Base-by-base conservation (phyloP, 1,140 invertebrate genomes). In the Apis florea region DNA sequence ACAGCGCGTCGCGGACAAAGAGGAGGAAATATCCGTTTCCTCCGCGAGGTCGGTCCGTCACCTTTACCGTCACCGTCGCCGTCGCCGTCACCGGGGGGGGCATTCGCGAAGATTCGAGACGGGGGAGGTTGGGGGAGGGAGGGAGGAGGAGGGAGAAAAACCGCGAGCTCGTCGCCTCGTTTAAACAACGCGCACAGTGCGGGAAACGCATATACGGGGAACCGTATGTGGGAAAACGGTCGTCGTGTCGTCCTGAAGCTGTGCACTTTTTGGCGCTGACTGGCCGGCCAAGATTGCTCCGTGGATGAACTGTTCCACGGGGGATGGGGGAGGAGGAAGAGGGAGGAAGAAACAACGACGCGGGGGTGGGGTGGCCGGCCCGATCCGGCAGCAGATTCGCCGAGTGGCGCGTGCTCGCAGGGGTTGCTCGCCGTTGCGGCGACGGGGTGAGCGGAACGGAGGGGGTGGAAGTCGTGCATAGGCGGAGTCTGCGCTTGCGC, bases 401-500 rank as follows among this genome's bases (percentile, higher is more conserved):
- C 49, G 77, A 70, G 78, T 77, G 76, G 83, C 83, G 88, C 85
- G 88, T 85, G 88, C 83, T 75, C 84, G 79, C 83, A 87, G 85
- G 85, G 85, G 86, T 88, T 78, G 81, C 87, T 87, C 85, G 69
- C 72, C 71, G 31, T 31, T 31, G 4, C 31, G 4, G 3, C 31
- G n/a, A 56, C 69, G 80, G 84, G 85, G 80, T 85, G 75, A n/a
- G n/a, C n/a, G n/a, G n/a, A n/a, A n/a, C n/a, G n/a, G n/a, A 40
- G 3, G 3, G 31, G 31, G 31, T 40, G 31, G 4, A 5, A 82
- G 31, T 59, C 84, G 82, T 59, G 78, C 78, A 75, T 83, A 84
- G 92, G 92, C 90, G 90, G 92, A 86, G 91, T 79, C 59, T 74
- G 58, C 31, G 91, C 92, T 73, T 89, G 90, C 91, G 90, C 85